Conservation (phyloP, 2,888 invertebrate species). For the Diaperis boleti region DNA sequence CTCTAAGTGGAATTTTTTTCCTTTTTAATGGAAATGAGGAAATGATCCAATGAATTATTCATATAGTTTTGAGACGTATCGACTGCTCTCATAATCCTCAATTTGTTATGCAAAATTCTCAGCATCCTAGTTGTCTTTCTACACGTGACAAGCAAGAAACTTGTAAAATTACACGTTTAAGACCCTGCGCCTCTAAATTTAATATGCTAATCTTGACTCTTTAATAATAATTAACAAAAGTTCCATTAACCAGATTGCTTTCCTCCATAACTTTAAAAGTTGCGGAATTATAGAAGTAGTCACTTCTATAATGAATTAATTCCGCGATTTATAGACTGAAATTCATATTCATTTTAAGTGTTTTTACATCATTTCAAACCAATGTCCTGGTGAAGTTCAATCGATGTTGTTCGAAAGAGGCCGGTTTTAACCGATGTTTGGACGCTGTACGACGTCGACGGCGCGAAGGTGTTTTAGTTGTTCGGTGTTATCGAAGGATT, state of each 20-base stretch:
- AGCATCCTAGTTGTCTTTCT: not conserved
- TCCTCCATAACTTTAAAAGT: not conserved
- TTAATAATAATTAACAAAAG: conserved; percentile 9
- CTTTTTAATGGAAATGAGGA: conserved; percentile 25
- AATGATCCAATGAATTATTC: conserved; percentile 29
- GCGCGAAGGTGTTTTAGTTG: conserved; percentile 39
- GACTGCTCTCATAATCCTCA: conserved; percentile 5
- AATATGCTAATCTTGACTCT: not conserved
- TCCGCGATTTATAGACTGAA: too few species aligned
- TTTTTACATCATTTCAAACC: too few species aligned
- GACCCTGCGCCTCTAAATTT: not conserved
- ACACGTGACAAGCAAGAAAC: too few species aligned
- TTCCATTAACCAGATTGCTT: conserved; percentile 8
- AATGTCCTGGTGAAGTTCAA: too few species aligned
- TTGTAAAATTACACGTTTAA: not conserved
- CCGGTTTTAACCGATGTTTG: conserved; percentile 40
- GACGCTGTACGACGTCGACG: conserved; percentile 42
- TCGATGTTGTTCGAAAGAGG: conserved; percentile 16
- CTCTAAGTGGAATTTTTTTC: conserved; percentile 1
- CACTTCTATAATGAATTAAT: too few species aligned
- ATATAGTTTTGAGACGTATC: conserved; percentile 23
- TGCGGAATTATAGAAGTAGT: too few species aligned
- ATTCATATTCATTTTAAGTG: too few species aligned
- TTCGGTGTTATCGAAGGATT: conserved; percentile 29
- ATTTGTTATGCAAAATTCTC: conserved; percentile 22